phyloP scores from a whole-genome alignment of 2,888 invertebrate genomes.

The Luperina nickerlii region DNA sequence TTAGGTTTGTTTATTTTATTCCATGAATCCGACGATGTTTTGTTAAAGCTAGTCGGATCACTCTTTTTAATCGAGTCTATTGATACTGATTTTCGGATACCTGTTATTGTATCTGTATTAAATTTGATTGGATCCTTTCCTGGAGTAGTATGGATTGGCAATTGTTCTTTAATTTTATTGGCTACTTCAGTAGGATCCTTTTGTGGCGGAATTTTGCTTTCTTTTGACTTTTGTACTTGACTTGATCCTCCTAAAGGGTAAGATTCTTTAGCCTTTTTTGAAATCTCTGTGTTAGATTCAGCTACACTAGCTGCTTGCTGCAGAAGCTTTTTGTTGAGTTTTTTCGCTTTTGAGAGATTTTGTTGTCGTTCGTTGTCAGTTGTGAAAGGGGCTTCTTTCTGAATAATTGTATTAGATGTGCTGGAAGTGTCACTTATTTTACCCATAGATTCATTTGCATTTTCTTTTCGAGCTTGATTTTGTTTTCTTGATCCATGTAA shows the following conservation, averaged over 20 bases:
- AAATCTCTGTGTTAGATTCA: not conserved
- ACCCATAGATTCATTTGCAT: not conserved
- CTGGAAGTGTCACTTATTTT: slow-evolving; percentile 7
- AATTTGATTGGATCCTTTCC: slow-evolving; percentile 1
- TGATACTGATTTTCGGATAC: slow-evolving; percentile 3
- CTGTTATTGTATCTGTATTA: not conserved
- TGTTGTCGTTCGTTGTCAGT: not conserved
- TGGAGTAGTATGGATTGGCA: not conserved
- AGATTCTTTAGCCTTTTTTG: slow-evolving; percentile 4
- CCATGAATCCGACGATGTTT: not conserved
- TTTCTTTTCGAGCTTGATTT: slow-evolving; percentile 2
- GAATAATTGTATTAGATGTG: slow-evolving; percentile 11
- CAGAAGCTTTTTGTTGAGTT: not conserved
- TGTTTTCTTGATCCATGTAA: slow-evolving; percentile 14
- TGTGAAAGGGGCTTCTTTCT: slow-evolving; percentile 11
- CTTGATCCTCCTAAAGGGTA: not conserved
- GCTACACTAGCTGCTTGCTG: not conserved
- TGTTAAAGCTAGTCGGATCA: not conserved
- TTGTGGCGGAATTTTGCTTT: not conserved
- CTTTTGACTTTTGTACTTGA: slow-evolving; percentile 1
- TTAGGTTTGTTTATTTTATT: slow-evolving; percentile 18
- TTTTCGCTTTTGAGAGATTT: not conserved
- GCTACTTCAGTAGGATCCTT: not conserved
- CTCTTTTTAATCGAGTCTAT: slow-evolving; percentile 19
- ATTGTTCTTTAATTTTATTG: not conserved